These are phyloP conservation scores for Recurvirostra avosetta DNA, from an alignment of 2,113 vertebrate species.

Conservation along the genomic window DNA sequence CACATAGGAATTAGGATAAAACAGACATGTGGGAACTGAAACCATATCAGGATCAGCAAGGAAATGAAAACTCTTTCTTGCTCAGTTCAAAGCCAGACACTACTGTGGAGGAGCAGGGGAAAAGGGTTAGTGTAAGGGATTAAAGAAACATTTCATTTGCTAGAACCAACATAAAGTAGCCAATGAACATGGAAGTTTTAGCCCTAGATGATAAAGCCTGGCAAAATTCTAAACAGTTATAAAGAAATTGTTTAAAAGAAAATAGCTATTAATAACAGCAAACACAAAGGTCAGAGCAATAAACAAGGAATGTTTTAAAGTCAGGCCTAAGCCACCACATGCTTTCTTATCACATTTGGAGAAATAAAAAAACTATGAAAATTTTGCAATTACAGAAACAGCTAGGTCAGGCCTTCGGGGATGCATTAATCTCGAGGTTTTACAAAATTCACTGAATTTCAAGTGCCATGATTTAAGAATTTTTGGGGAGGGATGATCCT, in stretches of 20 bases:
- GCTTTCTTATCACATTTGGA: neutral
- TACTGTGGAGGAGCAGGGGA: rapidly evolving
- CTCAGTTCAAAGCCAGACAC: neutral
- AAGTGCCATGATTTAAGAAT: neutral
- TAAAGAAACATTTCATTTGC: neutral
- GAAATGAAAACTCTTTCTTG: neutral
- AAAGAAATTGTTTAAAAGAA: neutral
- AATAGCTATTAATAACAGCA: neutral
- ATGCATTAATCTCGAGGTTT: neutral
- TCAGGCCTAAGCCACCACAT: neutral
- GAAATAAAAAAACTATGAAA: neutral
- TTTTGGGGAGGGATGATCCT: rapidly evolving
- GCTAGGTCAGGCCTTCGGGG: neutral
- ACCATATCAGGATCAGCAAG: neutral
- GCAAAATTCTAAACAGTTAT: neutral
- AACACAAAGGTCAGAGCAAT: neutral
- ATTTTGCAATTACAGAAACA: neutral
- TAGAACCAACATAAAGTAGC: neutral
- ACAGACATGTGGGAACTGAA: neutral
- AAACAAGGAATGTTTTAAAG: neutral
- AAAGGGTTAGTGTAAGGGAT: neutral
- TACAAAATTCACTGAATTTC: neutral
- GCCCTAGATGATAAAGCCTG: neutral
- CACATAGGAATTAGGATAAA: neutral
- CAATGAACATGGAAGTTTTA: neutral